A percentile compares a stretch with the other conserved stretches of the same genome.
Evolutionary conservation across 2,797 vertebrate species (phyloP).

Genomic region (Alauda arvensis): DNA sequence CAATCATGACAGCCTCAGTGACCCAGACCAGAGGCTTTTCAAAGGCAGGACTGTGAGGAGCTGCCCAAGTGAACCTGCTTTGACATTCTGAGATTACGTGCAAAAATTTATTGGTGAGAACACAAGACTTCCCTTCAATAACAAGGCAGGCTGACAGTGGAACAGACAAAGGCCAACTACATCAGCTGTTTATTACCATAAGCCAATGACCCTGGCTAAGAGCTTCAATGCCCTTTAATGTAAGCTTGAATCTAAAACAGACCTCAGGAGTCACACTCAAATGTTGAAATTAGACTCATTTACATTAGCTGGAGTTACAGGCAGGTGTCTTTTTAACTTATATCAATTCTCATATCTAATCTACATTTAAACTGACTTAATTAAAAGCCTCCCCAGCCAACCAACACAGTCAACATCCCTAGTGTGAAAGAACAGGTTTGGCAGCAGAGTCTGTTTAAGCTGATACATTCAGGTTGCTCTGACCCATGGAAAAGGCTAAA

Average conservation of each 20-base stretch:
- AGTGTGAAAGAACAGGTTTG: background rate
- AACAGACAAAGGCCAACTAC: background rate
- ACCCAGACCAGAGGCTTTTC: background rate
- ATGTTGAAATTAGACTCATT: background rate
- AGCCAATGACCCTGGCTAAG: background rate
- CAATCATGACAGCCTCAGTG: accelerated
- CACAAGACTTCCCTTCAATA: background rate
- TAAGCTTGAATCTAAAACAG: background rate
- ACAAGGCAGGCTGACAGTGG: background rate
- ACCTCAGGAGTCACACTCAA: background rate
- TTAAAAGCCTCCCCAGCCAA: background rate
- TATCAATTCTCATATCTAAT: background rate
- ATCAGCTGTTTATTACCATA: background rate
- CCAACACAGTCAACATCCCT: background rate
- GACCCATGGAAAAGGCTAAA: background rate
- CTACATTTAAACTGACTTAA: background rate
- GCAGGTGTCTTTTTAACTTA: background rate
- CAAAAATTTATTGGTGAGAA: background rate
- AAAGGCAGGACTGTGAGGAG: background rate
- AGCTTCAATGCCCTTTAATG: background rate
- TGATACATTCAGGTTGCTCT: background rate
- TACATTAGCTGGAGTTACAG: background rate
- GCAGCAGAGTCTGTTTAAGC: background rate
- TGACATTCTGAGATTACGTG: background rate
- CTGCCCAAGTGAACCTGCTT: background rate